Evolutionary conservation across 2,113 vertebrate genomes (phyloP).

Genomic region (Rhynchopsitta pachyrhyncha): DNA sequence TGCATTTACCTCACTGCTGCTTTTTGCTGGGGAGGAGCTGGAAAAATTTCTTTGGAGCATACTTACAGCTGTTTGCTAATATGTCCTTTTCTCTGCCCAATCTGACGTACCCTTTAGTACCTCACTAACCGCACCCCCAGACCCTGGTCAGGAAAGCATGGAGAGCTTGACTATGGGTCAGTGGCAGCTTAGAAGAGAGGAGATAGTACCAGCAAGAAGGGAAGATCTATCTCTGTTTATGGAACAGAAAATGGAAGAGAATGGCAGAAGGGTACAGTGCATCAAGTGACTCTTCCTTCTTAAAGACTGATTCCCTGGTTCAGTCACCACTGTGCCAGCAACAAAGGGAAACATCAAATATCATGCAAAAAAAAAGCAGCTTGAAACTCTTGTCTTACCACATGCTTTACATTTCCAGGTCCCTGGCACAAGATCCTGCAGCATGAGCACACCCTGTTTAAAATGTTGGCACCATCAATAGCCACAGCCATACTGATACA

Average conservation of each 20-base stretch:
- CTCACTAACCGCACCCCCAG: background rate
- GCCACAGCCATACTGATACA: background rate
- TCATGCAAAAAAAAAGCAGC: fast-evolving
- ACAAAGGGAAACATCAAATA: background rate
- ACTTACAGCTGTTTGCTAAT: background rate
- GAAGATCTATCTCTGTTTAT: background rate
- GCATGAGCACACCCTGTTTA: background rate
- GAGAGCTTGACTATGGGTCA: background rate
- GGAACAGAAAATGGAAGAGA: background rate
- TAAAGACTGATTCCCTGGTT: background rate
- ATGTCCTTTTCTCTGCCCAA: background rate
- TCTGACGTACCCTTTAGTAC: background rate
- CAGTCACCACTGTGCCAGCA: background rate
- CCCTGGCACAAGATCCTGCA: background rate
- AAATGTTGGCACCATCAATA: background rate
- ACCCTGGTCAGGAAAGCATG: background rate
- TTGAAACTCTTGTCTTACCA: background rate
- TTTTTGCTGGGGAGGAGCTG: background rate
- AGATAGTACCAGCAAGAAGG: background rate
- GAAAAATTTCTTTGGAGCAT: background rate
- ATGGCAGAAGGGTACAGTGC: background rate
- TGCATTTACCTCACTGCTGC: background rate
- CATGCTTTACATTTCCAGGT: fast-evolving
- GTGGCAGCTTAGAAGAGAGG: background rate
- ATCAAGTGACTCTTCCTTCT: background rate